Percentiles rank a stretch among this genome's conserved stretches.
Conservation (phyloP, 2,797 vertebrate species). For the Moxostoma hubbsi region DNA sequence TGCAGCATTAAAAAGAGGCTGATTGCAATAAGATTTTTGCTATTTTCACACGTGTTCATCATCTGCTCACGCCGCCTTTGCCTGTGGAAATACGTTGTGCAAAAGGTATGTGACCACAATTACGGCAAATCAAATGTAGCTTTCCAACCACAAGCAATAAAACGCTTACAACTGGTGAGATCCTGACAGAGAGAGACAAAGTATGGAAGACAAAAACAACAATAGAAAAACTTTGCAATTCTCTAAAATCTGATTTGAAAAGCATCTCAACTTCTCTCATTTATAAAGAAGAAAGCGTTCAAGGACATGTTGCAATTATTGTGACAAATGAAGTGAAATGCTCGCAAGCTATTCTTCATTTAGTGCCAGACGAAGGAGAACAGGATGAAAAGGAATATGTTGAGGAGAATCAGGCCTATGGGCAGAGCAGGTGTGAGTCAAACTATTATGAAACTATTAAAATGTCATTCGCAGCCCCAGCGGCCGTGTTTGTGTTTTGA, state of each 20-base stretch:
- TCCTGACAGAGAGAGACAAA: too few species aligned
- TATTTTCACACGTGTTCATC: too few species aligned
- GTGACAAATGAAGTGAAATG: not conserved
- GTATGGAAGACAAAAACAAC: not conserved
- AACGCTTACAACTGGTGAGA: too few species aligned
- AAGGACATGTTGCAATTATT: slow-evolving; percentile 25
- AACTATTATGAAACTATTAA: slow-evolving; percentile 9
- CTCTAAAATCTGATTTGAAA: not conserved
- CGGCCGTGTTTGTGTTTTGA: not conserved
- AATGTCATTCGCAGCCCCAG: slow-evolving; percentile 12
- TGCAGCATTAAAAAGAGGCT: too few species aligned
- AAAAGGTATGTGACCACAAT: too few species aligned
- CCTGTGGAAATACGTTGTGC: too few species aligned
- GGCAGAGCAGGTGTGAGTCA: slow-evolving; percentile 36
- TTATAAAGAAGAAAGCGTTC: slow-evolving; percentile 7
- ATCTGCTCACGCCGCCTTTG: too few species aligned
- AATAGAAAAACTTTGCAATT: not conserved
- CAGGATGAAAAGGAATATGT: not conserved
- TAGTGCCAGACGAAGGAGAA: not conserved
- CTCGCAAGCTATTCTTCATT: slow-evolving; percentile 14
- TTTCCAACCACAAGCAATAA: too few species aligned
- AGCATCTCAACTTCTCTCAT: not conserved
- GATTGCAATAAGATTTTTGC: too few species aligned
- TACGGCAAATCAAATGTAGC: too few species aligned
- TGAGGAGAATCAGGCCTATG: not conserved